phyloP scores from a whole-genome alignment of 1,140 invertebrate species.

The Helicorthomorpha holstii region DNA sequence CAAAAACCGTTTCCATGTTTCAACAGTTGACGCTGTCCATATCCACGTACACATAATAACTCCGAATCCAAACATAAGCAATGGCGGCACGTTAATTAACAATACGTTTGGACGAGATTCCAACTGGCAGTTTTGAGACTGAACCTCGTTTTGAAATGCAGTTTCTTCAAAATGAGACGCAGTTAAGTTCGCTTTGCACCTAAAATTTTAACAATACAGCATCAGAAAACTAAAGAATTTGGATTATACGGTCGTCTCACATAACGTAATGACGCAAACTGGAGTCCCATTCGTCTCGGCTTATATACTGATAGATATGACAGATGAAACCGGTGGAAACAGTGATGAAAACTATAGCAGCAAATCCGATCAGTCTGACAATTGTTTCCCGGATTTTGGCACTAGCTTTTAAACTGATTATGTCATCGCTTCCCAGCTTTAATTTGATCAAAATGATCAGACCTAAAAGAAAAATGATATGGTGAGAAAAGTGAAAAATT shows the following conservation, averaged over 20 bases:
- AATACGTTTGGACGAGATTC: slow-evolving; percentile 55
- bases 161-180: too few species aligned
- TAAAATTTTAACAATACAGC: not conserved
- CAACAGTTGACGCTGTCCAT: slow-evolving; percentile 63
- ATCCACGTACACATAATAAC: slow-evolving; percentile 84
- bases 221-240: slow-evolving; percentile 9
- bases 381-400: slow-evolving; percentile 68
- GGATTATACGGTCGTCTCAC: slow-evolving; percentile 37
- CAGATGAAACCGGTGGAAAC: slow-evolving; percentile 58
- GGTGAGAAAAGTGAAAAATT: too few species aligned
- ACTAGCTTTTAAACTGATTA: slow-evolving; percentile 59
- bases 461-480: too few species aligned
- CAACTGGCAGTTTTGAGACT: slow-evolving; percentile 36
- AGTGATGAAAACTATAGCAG: slow-evolving; percentile 22
- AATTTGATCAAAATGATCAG: slow-evolving; percentile 54
- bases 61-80: slow-evolving; percentile 63
- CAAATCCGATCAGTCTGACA: slow-evolving; percentile 28
- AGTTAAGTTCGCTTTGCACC: too few species aligned
- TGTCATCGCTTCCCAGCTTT: slow-evolving; percentile 57
- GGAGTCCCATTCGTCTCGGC: slow-evolving; percentile 49
- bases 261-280: slow-evolving; percentile 58
- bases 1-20: slow-evolving; percentile 66
- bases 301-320: slow-evolving; percentile 59
- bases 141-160: too few species aligned
- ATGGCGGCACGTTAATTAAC: slow-evolving; percentile 58